Base-by-base conservation (phyloP, 2,888 invertebrate genomes). In the Cylloceria caligata region DNA sequence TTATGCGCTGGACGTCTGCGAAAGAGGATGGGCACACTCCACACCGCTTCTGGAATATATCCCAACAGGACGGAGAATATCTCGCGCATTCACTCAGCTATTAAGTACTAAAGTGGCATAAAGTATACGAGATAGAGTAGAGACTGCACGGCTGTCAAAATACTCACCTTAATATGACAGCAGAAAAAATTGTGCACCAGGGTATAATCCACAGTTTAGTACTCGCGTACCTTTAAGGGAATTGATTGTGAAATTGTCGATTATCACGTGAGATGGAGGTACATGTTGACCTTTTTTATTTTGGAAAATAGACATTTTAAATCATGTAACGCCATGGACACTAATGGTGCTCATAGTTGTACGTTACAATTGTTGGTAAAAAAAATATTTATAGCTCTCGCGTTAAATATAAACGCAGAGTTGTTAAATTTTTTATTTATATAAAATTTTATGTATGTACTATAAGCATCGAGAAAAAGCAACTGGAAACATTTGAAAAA, bases 1-100 rank as follows among this genome's bases (percentile, higher is more conserved):
- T 79, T 73, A 73, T 60, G 34, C 30, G 27, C 42, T 42, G 64
- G 55, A 42, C 64, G n/a, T n/a, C n/a, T n/a, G n/a, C n/a, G n/a
- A n/a, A 24, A 30, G 4, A n/a, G 47, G 27, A 47, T 27, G 47
- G 13, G n/a, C 30, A 68, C 30, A n/a, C 52, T 39, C 30, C 27
- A 11, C 49, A 36, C 47, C 1, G 68, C 49, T 49, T 24, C 42
- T 55, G 65, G 39, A 49, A 49, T 36, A 39, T 49, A 72, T 39
- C 19, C 11, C 27, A 55, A 45, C 13, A 16, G 19, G 19, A 3
- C 24, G 42, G 64, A 13, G 39, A 64, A 65, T 65, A 36, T 65
- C 64, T 65, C 34, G 49, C 62, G 6, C 39, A n/a, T 52, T 39
- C 34, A 11, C 71, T 57, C 30, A 21, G 21, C 65, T 67, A 57